Evolutionary conservation across 2,888 invertebrate genomes (phyloP).

Genomic region (Xestoiulus laeticollis): DNA sequence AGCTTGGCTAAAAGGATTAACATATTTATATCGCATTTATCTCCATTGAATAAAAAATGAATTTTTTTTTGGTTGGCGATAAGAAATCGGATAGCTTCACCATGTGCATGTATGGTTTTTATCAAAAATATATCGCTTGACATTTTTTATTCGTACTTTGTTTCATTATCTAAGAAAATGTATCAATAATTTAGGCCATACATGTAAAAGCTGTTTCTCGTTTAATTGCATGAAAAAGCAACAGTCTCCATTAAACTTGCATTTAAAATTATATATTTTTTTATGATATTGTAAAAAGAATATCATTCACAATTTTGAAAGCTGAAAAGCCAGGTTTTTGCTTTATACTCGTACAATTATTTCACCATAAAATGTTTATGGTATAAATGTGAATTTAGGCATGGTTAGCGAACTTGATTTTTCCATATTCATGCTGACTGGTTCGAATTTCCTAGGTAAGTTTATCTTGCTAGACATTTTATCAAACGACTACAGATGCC

Average conservation of each 20-base stretch:
- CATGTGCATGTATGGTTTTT: constrained; percentile 39
- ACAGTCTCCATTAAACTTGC: background rate
- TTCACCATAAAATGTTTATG: too few species aligned
- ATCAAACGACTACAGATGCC: too few species aligned
- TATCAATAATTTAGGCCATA: background rate
- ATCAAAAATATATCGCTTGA: constrained; percentile 2
- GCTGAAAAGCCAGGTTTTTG: too few species aligned
- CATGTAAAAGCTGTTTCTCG: background rate
- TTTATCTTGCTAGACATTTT: background rate
- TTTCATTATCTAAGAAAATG: constrained; percentile 25
- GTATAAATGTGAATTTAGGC: too few species aligned
- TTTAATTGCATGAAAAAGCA: background rate
- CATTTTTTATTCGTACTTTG: constrained; percentile 41
- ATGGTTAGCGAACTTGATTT: background rate
- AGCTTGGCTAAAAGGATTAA: constrained; percentile 39
- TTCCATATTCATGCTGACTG: background rate
- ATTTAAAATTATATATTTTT: background rate
- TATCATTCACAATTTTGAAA: background rate
- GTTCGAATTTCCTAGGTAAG: background rate
- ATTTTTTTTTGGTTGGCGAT: constrained; percentile 1
- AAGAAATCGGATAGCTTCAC: background rate
- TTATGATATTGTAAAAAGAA: background rate
- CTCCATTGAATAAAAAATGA: background rate
- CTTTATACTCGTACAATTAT: too few species aligned
- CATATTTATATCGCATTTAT: constrained; percentile 41